Evolutionary conservation across 2,888 invertebrate genomes (phyloP).

Genomic region (Octodonta nipae): DNA sequence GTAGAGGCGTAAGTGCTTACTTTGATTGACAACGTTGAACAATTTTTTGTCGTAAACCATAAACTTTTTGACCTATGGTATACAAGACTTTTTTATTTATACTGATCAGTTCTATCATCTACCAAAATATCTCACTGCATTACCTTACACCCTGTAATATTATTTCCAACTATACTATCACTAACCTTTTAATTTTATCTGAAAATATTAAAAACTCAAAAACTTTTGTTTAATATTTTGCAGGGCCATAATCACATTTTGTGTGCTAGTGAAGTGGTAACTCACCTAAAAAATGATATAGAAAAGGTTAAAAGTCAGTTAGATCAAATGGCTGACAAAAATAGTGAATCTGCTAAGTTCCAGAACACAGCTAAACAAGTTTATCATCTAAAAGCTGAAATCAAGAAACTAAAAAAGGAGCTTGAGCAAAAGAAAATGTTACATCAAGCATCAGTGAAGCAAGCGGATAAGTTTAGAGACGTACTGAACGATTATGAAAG

Average conservation of each 20-base stretch:
- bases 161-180: too few relatives aligned
- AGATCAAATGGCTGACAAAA: slow-evolving; percentile 9
- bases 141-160: too few relatives aligned
- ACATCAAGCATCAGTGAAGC: slow-evolving; percentile 11
- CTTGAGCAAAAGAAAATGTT: slow-evolving; percentile 14
- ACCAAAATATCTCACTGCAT: too few relatives aligned
- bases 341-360: neutral
- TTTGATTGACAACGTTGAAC: too few relatives aligned
- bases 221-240: too few relatives aligned
- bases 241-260: slow-evolving; percentile 9
- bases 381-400: slow-evolving; percentile 13
- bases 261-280: slow-evolving; percentile 12
- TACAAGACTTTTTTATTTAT: too few relatives aligned
- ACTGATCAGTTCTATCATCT: too few relatives aligned
- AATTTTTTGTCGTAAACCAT: too few relatives aligned
- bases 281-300: slow-evolving; percentile 17
- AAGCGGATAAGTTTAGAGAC: slow-evolving; percentile 18
- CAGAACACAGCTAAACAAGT: slow-evolving; percentile 7
- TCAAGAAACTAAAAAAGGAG: slow-evolving; percentile 15
- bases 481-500: slow-evolving; percentile 19
- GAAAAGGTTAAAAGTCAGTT: slow-evolving; percentile 17
- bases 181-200: too few relatives aligned
- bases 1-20: too few relatives aligned
- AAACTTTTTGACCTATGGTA: too few relatives aligned
- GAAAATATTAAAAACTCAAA: too few relatives aligned